Base-by-base conservation (phyloP, 2,888 invertebrate species). In the Eudemis profundana region DNA sequence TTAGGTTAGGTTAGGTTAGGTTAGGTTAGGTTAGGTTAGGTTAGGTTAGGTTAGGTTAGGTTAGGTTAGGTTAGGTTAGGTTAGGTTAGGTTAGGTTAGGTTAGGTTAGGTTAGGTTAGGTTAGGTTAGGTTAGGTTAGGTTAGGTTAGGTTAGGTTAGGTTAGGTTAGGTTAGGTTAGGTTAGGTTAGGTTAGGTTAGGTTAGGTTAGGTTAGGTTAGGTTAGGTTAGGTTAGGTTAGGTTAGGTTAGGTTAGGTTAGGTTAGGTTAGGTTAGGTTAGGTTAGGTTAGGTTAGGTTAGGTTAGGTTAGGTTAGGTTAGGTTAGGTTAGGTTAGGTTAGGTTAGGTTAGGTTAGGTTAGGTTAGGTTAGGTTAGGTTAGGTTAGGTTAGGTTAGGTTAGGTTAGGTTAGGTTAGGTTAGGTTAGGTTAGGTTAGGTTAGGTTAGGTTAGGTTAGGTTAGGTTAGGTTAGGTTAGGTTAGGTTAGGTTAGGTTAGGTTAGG, bases 131-230 rank as follows among this genome's bases (percentile, higher is more conserved):
- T 63, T 63, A 63, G 63, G 63, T 62, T 63, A 63, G 63, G 63
- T 63, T 63, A 69, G 61, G 72, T 73, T 70, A 67, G 71, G 72
- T 72, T 70, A 70, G 72, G 70, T 73, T 72, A 68, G 74, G 72
- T 69, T 63, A 60, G 61, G 68, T 69, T 63, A 69, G 69, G 68
- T 69, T 63, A 61, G 66, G 59, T 66, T 63, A 56, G 68, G 61
- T 69, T 61, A 50, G 62, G 66, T 57, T 65, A 54, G 68, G 68
- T 63, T 63, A 63, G 63, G 63, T 63, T 61, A 60, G 69, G 63
- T 63, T 63, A 65, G 70, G 70, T 63, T 63, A 63, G 61, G 63
- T 63, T 63, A 63, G 63, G 63, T 63, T 63, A 63, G 63, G 63
- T 63, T 63, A 63, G 63, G 63, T 63, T 63, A 63, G 63, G 63